These are phyloP conservation scores for Toxotes jaculatrix DNA, from an alignment of 2,113 vertebrate species.

Conservation along the genomic window DNA sequence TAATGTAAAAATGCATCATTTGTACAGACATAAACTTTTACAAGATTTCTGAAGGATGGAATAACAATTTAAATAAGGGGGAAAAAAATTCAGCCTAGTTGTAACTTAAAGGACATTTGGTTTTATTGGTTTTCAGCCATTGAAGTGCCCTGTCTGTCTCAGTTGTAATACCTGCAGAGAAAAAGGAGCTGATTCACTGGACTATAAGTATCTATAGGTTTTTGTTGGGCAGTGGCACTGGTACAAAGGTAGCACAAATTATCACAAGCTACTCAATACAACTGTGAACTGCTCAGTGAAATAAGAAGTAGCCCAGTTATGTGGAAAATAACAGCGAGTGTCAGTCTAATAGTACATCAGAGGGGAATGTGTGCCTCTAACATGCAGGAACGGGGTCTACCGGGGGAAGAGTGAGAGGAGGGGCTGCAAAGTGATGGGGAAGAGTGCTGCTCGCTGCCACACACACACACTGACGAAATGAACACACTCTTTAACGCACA, in stretches of 20 bases:
- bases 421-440: neutral
- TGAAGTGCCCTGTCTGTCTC: neutral
- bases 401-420: neutral
- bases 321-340: neutral
- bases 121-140: neutral
- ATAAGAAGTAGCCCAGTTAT: neutral
- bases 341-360: neutral
- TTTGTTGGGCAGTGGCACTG: neutral
- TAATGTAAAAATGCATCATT: neutral
- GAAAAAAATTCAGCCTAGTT: neutral
- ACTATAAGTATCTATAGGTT: neutral
- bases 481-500: constrained; percentile 15
- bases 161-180: neutral
- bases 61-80: neutral
- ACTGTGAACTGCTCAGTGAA: neutral
- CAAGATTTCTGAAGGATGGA: neutral
- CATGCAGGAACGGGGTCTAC: neutral
- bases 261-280: neutral
- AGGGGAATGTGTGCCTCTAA: neutral
- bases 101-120: neutral
- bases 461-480: neutral
- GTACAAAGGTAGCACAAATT: neutral
- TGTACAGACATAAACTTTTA: neutral
- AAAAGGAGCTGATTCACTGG: neutral
- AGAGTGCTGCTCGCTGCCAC: neutral